These are phyloP conservation scores for Hyalella azteca DNA, from an alignment of 2,888 invertebrate genomes.

Conservation along the genomic window DNA sequence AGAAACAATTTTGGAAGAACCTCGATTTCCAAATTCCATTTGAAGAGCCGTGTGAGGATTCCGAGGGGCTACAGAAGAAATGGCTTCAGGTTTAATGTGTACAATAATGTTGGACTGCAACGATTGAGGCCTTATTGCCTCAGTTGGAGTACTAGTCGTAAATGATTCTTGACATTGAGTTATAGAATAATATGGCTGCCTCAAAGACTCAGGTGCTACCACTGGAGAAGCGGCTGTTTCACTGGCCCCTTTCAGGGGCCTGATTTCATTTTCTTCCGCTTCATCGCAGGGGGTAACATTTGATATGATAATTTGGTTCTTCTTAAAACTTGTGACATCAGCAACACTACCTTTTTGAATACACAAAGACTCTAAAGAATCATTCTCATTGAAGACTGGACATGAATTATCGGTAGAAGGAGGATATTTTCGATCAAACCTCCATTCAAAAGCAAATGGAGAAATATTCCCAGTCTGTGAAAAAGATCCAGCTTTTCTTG, in stretches of 20 bases:
- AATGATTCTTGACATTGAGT: background rate
- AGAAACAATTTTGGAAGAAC: background rate
- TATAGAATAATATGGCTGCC: background rate
- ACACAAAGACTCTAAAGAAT: too few relatives aligned
- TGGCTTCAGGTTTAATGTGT: slow-evolving; percentile 33
- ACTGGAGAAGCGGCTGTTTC: background rate
- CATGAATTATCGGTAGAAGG: too few relatives aligned
- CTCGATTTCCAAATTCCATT: background rate
- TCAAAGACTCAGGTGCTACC: background rate
- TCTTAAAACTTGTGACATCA: too few relatives aligned
- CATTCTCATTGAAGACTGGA: too few relatives aligned
- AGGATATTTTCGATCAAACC: too few relatives aligned
- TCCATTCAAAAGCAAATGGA: too few relatives aligned
- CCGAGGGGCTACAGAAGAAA: background rate
- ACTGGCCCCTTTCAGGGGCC: background rate
- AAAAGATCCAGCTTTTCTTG: too few relatives aligned
- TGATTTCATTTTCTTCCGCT: background rate
- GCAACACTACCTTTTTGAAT: too few relatives aligned
- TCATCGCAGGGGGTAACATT: background rate
- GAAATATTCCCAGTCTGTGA: too few relatives aligned
- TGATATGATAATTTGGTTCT: background rate
- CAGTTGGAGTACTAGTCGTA: background rate
- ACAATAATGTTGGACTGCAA: slow-evolving; percentile 27
- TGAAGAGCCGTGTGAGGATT: background rate
- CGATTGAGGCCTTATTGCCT: background rate